Evolutionary conservation across 2,797 vertebrate species (phyloP), one percentile per base, ranked within the genome.

Genomic region (Pipistrellus pipistrellus): DNA sequence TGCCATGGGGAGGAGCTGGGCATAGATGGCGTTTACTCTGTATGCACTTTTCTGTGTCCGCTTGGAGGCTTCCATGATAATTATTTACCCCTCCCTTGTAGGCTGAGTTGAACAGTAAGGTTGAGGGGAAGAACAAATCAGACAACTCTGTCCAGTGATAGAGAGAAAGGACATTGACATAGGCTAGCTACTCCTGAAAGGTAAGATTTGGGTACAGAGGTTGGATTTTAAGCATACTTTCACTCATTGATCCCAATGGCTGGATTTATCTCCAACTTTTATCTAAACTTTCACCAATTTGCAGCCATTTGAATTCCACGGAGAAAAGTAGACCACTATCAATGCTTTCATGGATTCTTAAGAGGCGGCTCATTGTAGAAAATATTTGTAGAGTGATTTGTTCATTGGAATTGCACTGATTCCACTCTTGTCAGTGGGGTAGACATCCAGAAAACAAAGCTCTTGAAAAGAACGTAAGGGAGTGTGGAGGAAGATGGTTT

Each of bases 401-500:
- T 80, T 94, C 82, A 64, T 81, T 95, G 85, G 93, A 96, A 93
- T 93, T 94, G 94, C 72, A 44, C 73, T 21, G 82, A 96, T 88
- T 88, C 69, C 20, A 38, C 51, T 96, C 78, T 55, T 93, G 96
- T 80, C 90, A 87, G 80, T 90, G 96, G 73, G 62, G 32, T 78
- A 86, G 62, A 83, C 82, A 92, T 96, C 82, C 18, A 6, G 53
- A 94, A 96, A 95, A 94, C 85, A 95, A 95, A 78, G 41, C 88
- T 78, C 85, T 89, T 53, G 73, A 30, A 78, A 86, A 87, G 91
- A 94, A 90, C 72, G 69, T 78, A 25, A 77, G 76, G 44, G 71
- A 82, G 5, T 27, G 27, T 55, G 53, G 84, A 57, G 59, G 77
- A 91, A 64, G 82, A 96, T 6, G 87, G 87, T 25, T 96, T 32